These are phyloP conservation scores for Bombylius discolor DNA, from an alignment of 2,888 invertebrate species.

Conservation along the genomic window DNA sequence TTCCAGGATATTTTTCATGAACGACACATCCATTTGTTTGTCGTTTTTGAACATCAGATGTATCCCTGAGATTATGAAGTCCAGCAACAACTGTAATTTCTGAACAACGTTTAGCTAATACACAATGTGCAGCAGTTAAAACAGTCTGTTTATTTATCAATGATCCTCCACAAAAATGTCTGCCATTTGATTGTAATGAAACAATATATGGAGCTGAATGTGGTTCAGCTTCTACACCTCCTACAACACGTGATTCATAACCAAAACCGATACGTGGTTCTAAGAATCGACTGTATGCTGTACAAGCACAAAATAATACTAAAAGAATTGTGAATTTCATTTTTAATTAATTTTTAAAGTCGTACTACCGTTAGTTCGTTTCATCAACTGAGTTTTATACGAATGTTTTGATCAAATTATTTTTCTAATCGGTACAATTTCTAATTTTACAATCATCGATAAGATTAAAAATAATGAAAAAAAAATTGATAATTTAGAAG, in stretches of 20 bases:
- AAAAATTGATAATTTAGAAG: too few relatives aligned
- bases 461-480: too few relatives aligned
- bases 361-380: too few relatives aligned
- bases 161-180: slow-evolving; percentile 35
- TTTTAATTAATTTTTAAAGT: too few relatives aligned
- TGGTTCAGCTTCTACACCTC: slow-evolving; percentile 28
- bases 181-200: slow-evolving; percentile 18
- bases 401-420: too few relatives aligned
- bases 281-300: too few relatives aligned
- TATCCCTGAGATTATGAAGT: slow-evolving; percentile 27
- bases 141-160: slow-evolving; percentile 32
- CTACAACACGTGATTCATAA: neutral
- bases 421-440: too few relatives aligned
- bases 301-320: too few relatives aligned
- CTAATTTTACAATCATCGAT: too few relatives aligned
- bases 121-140: slow-evolving; percentile 34
- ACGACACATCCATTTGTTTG: slow-evolving; percentile 23
- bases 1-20: slow-evolving; percentile 29
- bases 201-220: slow-evolving; percentile 38
- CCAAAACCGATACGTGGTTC: too few relatives aligned
- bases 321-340: too few relatives aligned
- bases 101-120: slow-evolving; percentile 18
- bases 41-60: slow-evolving; percentile 23
- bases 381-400: too few relatives aligned
- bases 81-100: slow-evolving; percentile 27